Evolutionary conservation across 2,113 vertebrate genomes (phyloP).

Genomic region (Dicentrarchus labrax): DNA sequence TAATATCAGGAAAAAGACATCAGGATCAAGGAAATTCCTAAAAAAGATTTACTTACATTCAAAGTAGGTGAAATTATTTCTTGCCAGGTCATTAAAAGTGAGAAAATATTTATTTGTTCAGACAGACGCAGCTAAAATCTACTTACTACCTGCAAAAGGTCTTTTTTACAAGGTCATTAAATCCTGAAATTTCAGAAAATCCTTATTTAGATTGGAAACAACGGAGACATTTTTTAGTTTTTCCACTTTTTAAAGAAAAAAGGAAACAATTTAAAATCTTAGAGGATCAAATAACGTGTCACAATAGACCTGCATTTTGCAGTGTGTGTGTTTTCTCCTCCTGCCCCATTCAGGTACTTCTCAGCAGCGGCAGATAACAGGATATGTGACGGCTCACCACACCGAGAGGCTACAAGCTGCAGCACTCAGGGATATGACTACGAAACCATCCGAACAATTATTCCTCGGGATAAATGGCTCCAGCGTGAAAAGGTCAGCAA

Average conservation of each 20-base stretch:
- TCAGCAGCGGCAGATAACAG: conserved; percentile 61
- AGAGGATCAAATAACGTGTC: neutral
- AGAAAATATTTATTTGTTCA: too few species aligned
- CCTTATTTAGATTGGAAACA: neutral
- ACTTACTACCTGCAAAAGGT: neutral
- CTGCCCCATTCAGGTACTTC: neutral
- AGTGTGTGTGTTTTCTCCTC: neutral
- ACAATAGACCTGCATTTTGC: neutral
- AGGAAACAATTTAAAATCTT: neutral
- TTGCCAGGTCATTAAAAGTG: too few species aligned
- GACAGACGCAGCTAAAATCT: neutral
- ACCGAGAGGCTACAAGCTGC: conserved; percentile 20
- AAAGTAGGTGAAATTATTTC: too few species aligned
- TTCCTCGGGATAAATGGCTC: conserved; percentile 70
- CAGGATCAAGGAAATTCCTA: neutral
- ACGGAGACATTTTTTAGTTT: neutral
- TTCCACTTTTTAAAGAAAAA: neutral
- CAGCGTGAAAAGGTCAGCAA: conserved; percentile 75
- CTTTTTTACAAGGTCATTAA: neutral
- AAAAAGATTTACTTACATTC: neutral
- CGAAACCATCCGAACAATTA: conserved; percentile 76
- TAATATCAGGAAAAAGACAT: neutral
- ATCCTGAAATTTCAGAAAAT: neutral
- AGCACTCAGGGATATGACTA: conserved; percentile 82
- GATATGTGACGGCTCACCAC: conserved; percentile 65